Conservation (phyloP, 2,113 vertebrate species). For the Sigmodon hispidus region DNA sequence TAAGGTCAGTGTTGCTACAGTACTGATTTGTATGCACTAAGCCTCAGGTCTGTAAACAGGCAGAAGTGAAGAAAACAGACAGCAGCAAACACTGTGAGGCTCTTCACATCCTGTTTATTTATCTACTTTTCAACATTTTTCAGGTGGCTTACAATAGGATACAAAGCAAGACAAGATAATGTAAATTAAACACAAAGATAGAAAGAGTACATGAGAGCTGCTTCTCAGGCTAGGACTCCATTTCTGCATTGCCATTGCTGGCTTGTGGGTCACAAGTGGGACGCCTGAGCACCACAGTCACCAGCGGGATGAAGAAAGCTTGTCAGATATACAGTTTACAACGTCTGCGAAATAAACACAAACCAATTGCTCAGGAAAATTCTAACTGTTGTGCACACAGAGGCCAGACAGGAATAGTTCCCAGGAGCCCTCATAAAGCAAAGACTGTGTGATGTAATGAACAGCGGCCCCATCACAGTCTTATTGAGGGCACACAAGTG, state of each 20-base stretch:
- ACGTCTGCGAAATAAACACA: conserved; percentile 50
- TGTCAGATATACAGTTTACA: conserved; percentile 26
- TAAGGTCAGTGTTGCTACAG: neutral
- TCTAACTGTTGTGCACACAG: conserved; percentile 55
- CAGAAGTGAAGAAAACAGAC: conserved; percentile 21
- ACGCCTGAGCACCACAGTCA: fast-evolving
- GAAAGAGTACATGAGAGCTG: neutral
- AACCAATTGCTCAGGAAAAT: conserved; percentile 65
- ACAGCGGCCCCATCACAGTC: neutral
- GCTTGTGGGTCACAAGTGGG: neutral
- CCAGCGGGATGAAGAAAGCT: neutral
- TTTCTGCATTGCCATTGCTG: neutral
- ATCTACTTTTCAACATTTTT: neutral
- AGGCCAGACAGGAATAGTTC: conserved; percentile 66
- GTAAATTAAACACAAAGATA: conserved; percentile 55
- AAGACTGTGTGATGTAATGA: conserved; percentile 50
- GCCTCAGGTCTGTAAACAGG: neutral
- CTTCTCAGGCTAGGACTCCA: too few species aligned
- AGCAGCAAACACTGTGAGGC: neutral
- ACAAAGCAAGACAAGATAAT: conserved; percentile 1
- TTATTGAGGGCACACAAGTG: neutral
- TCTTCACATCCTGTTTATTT: conserved; percentile 10
- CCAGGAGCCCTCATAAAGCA: conserved; percentile 65
- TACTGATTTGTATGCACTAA: neutral
- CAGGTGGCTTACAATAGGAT: conserved; percentile 13